Conservation (phyloP, 2,113 vertebrate genomes). For the Caracal caracal region DNA sequence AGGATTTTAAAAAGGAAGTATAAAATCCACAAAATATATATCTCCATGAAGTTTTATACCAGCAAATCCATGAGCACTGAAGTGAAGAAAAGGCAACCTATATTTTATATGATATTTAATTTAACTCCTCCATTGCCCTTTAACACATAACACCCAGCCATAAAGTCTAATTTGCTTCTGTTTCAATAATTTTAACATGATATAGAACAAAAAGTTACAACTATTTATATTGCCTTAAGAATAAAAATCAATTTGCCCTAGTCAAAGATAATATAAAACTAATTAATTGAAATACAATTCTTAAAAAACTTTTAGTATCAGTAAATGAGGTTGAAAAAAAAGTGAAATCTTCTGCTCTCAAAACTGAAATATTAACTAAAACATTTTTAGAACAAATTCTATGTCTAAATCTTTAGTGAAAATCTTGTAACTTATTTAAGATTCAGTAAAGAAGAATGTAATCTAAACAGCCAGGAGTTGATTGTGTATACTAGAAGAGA, state of each 20-base stretch:
- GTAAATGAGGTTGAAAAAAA: background rate
- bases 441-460: background rate
- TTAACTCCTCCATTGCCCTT: slow-evolving; percentile 29
- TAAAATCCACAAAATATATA: slow-evolving; percentile 55
- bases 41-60: slow-evolving; percentile 59
- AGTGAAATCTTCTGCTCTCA: background rate
- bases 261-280: slow-evolving; percentile 33
- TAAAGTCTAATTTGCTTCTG: slow-evolving; percentile 40
- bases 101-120: slow-evolving; percentile 55
- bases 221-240: slow-evolving; percentile 41
- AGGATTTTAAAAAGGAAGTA: slow-evolving; percentile 22
- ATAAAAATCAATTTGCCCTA: slow-evolving; percentile 53
- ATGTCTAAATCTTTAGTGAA: background rate
- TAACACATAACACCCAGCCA: background rate
- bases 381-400: background rate
- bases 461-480: background rate
- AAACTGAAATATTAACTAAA: background rate
- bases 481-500: background rate
- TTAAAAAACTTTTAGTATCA: background rate
- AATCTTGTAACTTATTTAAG: background rate
- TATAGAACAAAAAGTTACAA: slow-evolving; percentile 50
- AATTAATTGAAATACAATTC: slow-evolving; percentile 59
- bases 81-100: slow-evolving; percentile 1
- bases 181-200: slow-evolving; percentile 52
- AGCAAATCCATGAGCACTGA: slow-evolving; percentile 39